Evolutionary conservation across 2,888 invertebrate genomes (phyloP).

Genomic region (Harmothoe impar): DNA sequence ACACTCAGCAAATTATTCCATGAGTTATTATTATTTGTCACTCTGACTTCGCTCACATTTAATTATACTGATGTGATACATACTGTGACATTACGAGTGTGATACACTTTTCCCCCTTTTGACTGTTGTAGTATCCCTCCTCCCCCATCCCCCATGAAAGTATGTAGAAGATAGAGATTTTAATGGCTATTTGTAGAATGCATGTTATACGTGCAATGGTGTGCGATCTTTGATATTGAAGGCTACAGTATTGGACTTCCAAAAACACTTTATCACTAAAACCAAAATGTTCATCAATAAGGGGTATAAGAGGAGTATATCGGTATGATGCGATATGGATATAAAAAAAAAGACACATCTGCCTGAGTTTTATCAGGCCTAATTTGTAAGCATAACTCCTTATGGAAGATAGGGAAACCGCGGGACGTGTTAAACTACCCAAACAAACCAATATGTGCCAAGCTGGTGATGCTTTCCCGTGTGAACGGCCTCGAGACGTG

Average conservation of each 20-base stretch:
- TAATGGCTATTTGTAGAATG: constrained; percentile 29
- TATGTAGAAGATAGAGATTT: background rate
- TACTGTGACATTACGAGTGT: constrained; percentile 30
- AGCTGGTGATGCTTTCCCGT: constrained; percentile 7
- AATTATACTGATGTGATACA: constrained; percentile 33
- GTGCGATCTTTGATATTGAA: background rate
- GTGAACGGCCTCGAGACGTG: background rate
- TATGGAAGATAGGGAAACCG: too few species aligned
- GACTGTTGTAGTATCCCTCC: background rate
- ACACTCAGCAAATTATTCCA: background rate
- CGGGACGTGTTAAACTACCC: background rate
- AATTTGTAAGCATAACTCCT: too few species aligned
- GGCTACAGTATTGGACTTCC: constrained; percentile 6
- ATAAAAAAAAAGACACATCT: too few species aligned
- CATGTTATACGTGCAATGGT: background rate
- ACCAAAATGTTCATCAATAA: background rate
- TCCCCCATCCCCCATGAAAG: background rate
- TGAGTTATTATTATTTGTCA: background rate
- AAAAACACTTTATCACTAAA: constrained; percentile 18
- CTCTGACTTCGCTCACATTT: constrained; percentile 45
- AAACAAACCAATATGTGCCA: constrained; percentile 30
- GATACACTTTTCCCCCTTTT: constrained; percentile 17
- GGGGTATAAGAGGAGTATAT: background rate
- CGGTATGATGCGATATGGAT: too few species aligned
- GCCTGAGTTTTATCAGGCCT: background rate